Evolutionary conservation across 1,140 invertebrate species (phyloP).

Genomic region (Gryllus bimaculatus): DNA sequence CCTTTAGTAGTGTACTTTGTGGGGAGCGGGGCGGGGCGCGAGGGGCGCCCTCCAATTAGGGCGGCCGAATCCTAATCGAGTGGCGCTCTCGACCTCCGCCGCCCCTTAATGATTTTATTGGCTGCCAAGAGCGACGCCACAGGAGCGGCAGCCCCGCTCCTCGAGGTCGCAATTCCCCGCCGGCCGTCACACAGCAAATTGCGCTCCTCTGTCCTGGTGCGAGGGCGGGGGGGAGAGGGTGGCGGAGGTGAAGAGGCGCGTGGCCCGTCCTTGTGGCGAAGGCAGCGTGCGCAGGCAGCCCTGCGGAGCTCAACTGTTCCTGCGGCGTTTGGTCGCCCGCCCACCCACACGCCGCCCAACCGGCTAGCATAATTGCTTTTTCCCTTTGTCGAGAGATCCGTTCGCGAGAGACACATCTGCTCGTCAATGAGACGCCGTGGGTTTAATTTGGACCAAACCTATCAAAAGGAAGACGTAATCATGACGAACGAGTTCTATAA

Average conservation of each 20-base stretch:
- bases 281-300: too few relatives aligned
- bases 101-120: neutral
- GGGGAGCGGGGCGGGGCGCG: too few relatives aligned
- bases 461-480: conserved; percentile 4
- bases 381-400: neutral
- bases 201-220: too few relatives aligned
- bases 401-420: neutral
- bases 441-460: conserved; percentile 4
- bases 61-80: neutral
- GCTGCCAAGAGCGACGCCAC: neutral
- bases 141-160: neutral
- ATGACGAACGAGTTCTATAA: neutral
- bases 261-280: too few relatives aligned
- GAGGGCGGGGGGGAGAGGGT: too few relatives aligned
- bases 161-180: neutral
- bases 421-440: neutral
- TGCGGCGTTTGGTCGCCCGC: neutral
- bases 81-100: neutral
- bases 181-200: too few relatives aligned
- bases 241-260: too few relatives aligned
- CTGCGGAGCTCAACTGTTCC: neutral
- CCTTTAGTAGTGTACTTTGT: too few relatives aligned
- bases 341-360: neutral
- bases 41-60: neutral
- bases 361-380: neutral